Conservation (phyloP, 2,113 vertebrate genomes). For the Ariopsis seemanni region DNA sequence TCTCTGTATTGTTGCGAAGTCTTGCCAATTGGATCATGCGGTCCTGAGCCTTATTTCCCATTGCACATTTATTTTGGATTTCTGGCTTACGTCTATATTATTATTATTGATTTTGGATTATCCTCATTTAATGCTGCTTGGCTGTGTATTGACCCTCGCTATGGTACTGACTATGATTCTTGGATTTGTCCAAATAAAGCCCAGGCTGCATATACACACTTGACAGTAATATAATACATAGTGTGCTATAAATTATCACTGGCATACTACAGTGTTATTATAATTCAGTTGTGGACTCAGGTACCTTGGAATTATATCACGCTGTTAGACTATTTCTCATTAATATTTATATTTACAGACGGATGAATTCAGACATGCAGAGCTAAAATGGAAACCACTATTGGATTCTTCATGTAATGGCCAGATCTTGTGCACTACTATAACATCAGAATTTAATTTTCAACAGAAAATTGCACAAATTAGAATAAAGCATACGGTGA, state of each 20-base stretch:
- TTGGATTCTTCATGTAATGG: not conserved
- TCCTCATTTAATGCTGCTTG: not conserved
- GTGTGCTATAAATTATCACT: not conserved
- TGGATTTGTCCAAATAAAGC: not conserved
- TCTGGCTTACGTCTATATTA: not conserved
- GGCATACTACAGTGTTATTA: not conserved
- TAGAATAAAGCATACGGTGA: not conserved
- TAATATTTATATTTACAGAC: not conserved
- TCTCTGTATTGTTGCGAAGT: not conserved
- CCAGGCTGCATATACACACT: not conserved
- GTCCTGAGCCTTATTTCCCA: not conserved
- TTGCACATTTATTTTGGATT: not conserved
- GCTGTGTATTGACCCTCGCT: not conserved
- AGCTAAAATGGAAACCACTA: not conserved
- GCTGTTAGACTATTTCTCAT: not conserved
- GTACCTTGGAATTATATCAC: not conserved
- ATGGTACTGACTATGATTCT: not conserved
- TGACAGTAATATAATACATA: not conserved
- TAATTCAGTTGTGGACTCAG: not conserved
- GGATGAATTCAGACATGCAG: not conserved
- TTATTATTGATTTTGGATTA: constrained; percentile 7
- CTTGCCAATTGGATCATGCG: not conserved
- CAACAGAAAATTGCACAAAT: not conserved
- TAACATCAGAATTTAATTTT: not conserved
- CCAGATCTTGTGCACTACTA: not conserved